These are phyloP conservation scores for Hystrix cristata DNA, from an alignment of 2,113 vertebrate species.

Conservation along the genomic window DNA sequence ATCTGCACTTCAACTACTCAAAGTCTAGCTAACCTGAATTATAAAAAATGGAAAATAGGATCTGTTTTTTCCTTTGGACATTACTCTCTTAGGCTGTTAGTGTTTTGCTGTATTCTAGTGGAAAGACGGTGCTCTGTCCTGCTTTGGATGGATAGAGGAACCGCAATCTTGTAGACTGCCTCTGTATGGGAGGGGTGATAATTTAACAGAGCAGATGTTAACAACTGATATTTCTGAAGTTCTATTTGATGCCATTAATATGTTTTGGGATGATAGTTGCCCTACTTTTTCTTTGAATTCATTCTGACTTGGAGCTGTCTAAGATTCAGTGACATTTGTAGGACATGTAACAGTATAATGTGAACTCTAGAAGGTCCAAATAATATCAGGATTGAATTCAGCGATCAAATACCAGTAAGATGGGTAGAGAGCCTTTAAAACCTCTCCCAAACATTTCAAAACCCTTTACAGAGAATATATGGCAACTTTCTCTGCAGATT, in stretches of 20 bases:
- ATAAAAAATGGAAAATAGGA: constrained; percentile 18
- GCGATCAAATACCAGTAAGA: not conserved
- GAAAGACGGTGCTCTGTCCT: not conserved
- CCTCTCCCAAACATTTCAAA: constrained; percentile 29
- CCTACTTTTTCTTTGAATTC: constrained; percentile 38
- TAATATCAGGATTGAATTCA: constrained; percentile 38
- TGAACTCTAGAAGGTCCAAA: not conserved
- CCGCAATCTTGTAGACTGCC: constrained; percentile 33
- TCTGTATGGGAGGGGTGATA: not conserved
- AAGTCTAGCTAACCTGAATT: constrained; percentile 57
- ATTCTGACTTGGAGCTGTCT: not conserved
- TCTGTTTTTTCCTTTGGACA: not conserved
- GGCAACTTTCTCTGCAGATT: constrained; percentile 1
- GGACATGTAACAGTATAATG: not conserved
- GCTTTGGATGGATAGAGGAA: constrained; percentile 43
- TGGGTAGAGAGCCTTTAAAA: not conserved
- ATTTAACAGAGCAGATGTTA: constrained; percentile 31
- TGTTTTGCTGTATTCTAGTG: constrained; percentile 19
- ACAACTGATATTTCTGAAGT: constrained; percentile 4
- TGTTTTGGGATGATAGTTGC: not conserved
- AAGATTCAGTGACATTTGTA: not conserved
- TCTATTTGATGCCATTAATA: constrained; percentile 14
- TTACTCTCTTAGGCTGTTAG: constrained; percentile 26
- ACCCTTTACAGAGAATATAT: not conserved
- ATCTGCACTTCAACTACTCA: constrained; percentile 71